Evolutionary conservation across 2,888 invertebrate genomes (phyloP).

Genomic region (Spisula subtruncata): DNA sequence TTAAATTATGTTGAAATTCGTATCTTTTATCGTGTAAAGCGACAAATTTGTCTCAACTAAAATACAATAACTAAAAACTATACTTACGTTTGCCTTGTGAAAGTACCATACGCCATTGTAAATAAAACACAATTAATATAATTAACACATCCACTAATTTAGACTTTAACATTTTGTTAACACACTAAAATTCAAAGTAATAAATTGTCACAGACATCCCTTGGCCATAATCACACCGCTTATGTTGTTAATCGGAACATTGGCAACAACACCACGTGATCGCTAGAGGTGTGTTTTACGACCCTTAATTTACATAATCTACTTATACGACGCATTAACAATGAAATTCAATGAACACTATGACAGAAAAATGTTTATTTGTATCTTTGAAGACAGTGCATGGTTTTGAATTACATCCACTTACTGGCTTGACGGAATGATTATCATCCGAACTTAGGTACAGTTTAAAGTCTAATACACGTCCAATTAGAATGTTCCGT

Average conservation of each 20-base stretch:
- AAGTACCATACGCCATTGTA: not conserved
- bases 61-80: not conserved
- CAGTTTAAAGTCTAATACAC: not conserved
- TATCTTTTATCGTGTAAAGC: no score
- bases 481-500: not conserved
- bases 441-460: not conserved
- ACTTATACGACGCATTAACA: not conserved
- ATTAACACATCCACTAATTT: slow-evolving; percentile 14
- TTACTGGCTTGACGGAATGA: not conserved
- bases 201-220: not conserved
- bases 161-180: not conserved
- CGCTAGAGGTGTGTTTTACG: not conserved
- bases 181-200: not conserved
- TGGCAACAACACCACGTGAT: not conserved
- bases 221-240: not conserved
- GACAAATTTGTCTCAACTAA: not conserved
- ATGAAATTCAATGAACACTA: not conserved
- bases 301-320: slow-evolving; percentile 5
- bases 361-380: not conserved
- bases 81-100: not conserved
- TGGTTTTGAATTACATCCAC: not conserved
- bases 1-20: no score
- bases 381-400: not conserved
- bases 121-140: not conserved
- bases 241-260: not conserved